Percentiles rank a stretch among this genome's conserved stretches.
phyloP scores from a whole-genome alignment of 1,140 invertebrate genomes.

The Magallana ariakensis region DNA sequence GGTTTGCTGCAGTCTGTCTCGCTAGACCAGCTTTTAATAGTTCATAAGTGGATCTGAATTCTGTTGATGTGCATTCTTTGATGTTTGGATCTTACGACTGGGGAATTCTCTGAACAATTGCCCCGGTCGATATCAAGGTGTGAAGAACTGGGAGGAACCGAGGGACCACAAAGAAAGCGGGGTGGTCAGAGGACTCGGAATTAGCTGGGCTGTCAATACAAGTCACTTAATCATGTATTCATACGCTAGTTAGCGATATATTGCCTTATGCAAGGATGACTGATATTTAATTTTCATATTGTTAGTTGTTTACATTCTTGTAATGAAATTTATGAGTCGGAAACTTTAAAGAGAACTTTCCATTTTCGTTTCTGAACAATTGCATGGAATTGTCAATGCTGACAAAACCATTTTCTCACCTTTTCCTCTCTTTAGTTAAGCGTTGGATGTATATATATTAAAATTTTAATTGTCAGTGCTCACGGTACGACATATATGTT shows the following conservation, averaged over 20 bases:
- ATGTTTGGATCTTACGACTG: background rate
- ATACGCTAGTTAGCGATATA: background rate
- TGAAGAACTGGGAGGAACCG: background rate
- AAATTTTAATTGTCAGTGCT: too few species aligned
- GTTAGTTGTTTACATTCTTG: background rate
- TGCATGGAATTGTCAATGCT: too few species aligned
- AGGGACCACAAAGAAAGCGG: background rate
- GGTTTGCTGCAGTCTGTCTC: too few species aligned
- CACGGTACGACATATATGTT: too few species aligned
- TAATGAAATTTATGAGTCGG: conserved; percentile 11
- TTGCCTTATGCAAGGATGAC: background rate
- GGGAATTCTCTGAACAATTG: background rate
- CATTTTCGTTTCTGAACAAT: background rate
- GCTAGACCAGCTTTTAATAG: too few species aligned
- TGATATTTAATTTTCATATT: conserved; percentile 14
- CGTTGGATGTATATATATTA: too few species aligned
- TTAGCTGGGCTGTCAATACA: conserved; percentile 28
- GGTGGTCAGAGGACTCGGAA: background rate
- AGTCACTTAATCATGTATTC: conserved; percentile 22
- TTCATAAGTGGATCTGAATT: too few species aligned
- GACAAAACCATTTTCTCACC: too few species aligned
- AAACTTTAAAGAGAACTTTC: conserved; percentile 8
- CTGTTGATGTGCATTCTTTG: background rate
- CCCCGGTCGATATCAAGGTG: background rate
- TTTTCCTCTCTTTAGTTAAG: too few species aligned